These are phyloP conservation scores for Drosophila repletoides DNA, from an alignment of 1,140 invertebrate genomes.

Conservation along the genomic window DNA sequence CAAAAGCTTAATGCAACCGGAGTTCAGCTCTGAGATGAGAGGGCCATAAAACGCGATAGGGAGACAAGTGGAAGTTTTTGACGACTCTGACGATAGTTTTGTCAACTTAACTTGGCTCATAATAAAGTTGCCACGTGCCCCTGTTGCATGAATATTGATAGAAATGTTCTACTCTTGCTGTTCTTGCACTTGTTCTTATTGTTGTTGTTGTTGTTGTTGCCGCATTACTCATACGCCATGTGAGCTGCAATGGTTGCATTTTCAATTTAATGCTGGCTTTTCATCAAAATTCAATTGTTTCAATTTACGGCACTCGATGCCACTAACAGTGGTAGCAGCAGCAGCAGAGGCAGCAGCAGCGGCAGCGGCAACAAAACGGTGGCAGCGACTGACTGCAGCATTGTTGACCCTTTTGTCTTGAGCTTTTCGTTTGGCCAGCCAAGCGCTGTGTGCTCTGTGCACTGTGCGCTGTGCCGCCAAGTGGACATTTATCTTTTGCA, in stretches of 20 bases:
- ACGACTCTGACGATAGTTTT: constrained; percentile 43
- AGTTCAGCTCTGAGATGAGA: not conserved
- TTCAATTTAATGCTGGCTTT: constrained; percentile 64
- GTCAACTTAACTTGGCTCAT: constrained; percentile 71
- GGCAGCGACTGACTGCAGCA: constrained; percentile 35
- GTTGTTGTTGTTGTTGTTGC: not conserved
- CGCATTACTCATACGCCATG: constrained; percentile 5
- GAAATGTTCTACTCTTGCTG: constrained; percentile 14
- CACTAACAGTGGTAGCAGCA: constrained; percentile 34
- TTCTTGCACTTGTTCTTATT: too few relatives aligned
- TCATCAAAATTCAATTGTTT: constrained; percentile 78
- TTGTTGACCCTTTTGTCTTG: constrained; percentile 75
- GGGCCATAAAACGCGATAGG: constrained; percentile 51
- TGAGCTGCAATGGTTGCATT: constrained; percentile 5
- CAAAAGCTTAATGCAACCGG: constrained; percentile 19
- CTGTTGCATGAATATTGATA: constrained; percentile 52
- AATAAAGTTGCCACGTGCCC: constrained; percentile 55
- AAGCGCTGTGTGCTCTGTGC: constrained; percentile 55
- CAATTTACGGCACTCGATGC: constrained; percentile 58
- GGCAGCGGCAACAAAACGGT: constrained; percentile 3
- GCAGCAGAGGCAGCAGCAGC: constrained; percentile 1
- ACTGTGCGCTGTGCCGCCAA: constrained; percentile 31
- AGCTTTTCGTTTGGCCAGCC: constrained; percentile 68
- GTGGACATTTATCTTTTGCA: constrained; percentile 80
- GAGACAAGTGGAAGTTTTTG: constrained; percentile 46